Conservation (phyloP, 2,797 vertebrate species). For the Silurus lanzhouensis region DNA sequence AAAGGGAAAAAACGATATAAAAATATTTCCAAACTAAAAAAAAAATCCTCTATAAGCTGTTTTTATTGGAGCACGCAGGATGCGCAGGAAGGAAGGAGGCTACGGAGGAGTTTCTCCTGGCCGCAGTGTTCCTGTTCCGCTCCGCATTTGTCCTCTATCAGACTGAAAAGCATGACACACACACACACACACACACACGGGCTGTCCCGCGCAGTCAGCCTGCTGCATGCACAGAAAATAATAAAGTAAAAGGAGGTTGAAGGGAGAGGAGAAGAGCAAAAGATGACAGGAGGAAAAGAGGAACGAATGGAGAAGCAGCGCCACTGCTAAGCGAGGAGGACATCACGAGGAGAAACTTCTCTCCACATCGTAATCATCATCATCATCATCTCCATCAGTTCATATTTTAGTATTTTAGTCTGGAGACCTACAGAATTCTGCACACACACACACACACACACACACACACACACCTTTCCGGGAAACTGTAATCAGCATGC, state of each 20-base stretch:
- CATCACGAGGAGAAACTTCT: constrained; percentile 22
- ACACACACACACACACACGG: constrained; percentile 7
- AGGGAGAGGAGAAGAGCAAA: background rate
- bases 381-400: background rate
- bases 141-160: constrained; percentile 22
- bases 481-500: constrained; percentile 9
- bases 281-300: background rate
- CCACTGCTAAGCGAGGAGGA: constrained; percentile 7
- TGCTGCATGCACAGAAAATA: constrained; percentile 5
- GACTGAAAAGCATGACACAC: constrained; percentile 23
- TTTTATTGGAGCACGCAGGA: background rate
- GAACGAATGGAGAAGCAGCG: background rate
- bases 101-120: background rate
- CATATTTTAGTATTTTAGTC: too few relatives aligned
- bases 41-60: background rate
- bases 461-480: constrained; percentile 23
- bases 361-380: background rate
- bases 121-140: constrained; percentile 25
- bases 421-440: background rate
- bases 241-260: background rate
- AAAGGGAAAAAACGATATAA: background rate
- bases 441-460: background rate
- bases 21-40: background rate
- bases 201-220: constrained; percentile 18
- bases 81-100: background rate